phyloP scores from a whole-genome alignment of 2,113 vertebrate species.

The Nesoenas mayeri region DNA sequence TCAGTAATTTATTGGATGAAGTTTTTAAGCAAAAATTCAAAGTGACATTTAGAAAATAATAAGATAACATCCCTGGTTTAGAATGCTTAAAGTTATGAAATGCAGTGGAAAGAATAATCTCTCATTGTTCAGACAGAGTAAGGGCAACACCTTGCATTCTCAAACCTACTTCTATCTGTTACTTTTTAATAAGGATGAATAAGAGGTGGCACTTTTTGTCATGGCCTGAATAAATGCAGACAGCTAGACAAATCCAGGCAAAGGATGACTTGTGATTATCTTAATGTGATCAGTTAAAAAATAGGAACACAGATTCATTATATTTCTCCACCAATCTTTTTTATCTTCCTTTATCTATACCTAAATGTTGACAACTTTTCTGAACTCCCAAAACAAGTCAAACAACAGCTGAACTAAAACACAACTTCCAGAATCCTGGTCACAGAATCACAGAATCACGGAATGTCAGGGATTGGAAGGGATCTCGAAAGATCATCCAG shows the following conservation, averaged over 20 bases:
- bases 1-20: not conserved
- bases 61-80: not conserved
- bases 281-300: not conserved
- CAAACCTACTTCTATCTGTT: not conserved
- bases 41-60: not conserved
- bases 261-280: not conserved
- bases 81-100: not conserved
- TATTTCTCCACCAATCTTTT: not conserved
- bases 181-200: not conserved
- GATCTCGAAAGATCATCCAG: too few relatives aligned
- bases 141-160: not conserved
- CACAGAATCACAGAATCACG: too few relatives aligned
- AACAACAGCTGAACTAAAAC: not conserved
- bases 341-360: not conserved
- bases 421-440: not conserved
- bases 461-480: too few relatives aligned
- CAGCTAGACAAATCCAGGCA: not conserved
- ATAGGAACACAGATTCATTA: not conserved
- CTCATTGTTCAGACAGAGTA: not conserved
- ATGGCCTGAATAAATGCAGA: not conserved
- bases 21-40: not conserved
- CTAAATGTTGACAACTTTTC: not conserved
- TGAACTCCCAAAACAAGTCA: not conserved
- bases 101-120: not conserved
- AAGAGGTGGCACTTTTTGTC: not conserved